These are phyloP conservation scores for Asarcornis scutulata DNA, from an alignment of 2,113 vertebrate genomes.

Conservation along the genomic window DNA sequence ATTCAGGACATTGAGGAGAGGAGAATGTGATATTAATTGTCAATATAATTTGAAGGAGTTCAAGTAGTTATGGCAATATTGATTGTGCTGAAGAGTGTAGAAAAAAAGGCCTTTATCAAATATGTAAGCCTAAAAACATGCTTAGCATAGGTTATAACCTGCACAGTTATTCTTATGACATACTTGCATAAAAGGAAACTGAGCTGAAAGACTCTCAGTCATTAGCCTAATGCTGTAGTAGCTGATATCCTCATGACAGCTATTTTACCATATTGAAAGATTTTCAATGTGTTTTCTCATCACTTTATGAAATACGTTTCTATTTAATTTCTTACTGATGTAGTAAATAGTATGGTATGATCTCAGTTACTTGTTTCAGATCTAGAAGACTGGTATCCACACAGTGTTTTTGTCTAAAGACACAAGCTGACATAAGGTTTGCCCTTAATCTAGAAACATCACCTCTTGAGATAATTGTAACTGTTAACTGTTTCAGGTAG, in stretches of 20 bases:
- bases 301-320: not conserved
- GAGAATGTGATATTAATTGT: slow-evolving; percentile 21
- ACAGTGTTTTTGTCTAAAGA: not conserved
- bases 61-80: not conserved
- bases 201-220: not conserved
- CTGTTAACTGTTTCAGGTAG: not conserved
- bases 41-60: not conserved
- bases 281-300: not conserved
- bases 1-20: slow-evolving; percentile 2
- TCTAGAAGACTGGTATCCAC: not conserved
- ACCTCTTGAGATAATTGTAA: not conserved
- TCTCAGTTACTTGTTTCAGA: not conserved
- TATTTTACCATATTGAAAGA: not conserved
- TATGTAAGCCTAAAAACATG: not conserved
- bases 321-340: not conserved
- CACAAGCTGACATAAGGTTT: not conserved
- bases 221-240: not conserved
- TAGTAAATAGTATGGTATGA: not conserved
- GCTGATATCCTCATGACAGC: not conserved
- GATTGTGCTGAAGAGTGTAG: not conserved
- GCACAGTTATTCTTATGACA: not conserved
- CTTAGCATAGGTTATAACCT: not conserved
- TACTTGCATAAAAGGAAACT: not conserved
- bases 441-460: not conserved
- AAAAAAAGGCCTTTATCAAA: not conserved